Percentiles rank a stretch among this genome's conserved stretches.
These are phyloP conservation scores for Myioborus melanocephalus DNA, from an alignment of 2,797 vertebrate species.

Conservation along the genomic window DNA sequence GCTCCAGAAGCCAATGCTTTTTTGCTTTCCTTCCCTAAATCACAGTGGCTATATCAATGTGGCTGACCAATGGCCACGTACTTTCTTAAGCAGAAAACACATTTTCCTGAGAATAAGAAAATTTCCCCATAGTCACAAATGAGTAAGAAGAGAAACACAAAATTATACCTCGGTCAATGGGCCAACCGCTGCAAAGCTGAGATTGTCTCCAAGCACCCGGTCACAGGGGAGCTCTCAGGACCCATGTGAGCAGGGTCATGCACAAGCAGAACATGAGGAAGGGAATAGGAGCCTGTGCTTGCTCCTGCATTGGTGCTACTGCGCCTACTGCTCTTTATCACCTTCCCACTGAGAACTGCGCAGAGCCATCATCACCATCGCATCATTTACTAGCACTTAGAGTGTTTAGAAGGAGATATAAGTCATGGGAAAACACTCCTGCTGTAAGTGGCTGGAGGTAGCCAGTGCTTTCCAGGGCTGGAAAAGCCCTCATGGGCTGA, in stretches of 20 bases:
- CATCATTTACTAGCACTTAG: not conserved
- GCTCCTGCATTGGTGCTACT: not conserved
- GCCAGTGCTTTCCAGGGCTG: not conserved
- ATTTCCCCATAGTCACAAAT: not conserved
- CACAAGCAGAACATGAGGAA: not conserved
- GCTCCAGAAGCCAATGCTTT: not conserved
- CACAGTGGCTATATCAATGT: not conserved
- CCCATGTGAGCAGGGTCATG: not conserved
- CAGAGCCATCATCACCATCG: not conserved
- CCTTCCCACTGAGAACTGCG: not conserved
- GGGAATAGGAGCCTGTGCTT: not conserved
- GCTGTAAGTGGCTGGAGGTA: not conserved
- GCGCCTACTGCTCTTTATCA: not conserved
- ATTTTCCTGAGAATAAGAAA: not conserved
- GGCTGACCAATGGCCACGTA: not conserved
- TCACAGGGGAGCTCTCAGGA: not conserved
- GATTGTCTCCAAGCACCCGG: not conserved
- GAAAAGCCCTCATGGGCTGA: not conserved
- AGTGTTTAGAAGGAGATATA: not conserved
- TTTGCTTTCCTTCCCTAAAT: not conserved
- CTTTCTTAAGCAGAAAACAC: not conserved
- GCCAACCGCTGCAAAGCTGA: not conserved
- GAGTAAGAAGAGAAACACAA: not conserved
- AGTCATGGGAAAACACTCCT: accelerated
- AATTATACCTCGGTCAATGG: accelerated